Evolutionary conservation across 1,140 invertebrate species (phyloP).

Genomic region (Macrotrachela quadricornifera): DNA sequence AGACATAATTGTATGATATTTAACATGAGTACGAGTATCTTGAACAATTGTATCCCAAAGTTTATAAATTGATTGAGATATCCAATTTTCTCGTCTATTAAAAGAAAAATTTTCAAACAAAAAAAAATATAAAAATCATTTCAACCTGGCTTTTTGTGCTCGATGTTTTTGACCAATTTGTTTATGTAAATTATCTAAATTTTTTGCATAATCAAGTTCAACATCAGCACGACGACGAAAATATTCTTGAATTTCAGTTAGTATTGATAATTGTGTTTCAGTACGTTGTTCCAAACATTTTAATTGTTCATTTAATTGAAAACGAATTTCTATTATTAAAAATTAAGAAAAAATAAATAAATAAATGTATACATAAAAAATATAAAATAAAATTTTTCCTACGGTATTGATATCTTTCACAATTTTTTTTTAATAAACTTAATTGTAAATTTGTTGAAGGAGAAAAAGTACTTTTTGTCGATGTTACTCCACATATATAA

Average conservation of each 20-base stretch:
- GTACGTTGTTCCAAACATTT: slow-evolving; percentile 70
- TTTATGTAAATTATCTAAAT: slow-evolving; percentile 72
- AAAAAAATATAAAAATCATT: neutral
- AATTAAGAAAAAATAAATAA: neutral
- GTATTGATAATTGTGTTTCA: slow-evolving; percentile 43
- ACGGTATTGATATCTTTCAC: no score
- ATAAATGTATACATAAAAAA: no score
- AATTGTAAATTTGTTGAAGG: no score
- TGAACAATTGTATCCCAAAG: slow-evolving; percentile 73
- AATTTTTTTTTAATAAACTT: no score
- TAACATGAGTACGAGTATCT: slow-evolving; percentile 60
- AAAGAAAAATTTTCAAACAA: neutral
- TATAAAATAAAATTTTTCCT: no score
- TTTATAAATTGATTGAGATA: slow-evolving; percentile 63
- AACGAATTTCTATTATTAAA: slow-evolving; percentile 55
- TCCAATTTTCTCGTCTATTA: slow-evolving; percentile 65
- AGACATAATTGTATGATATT: slow-evolving; percentile 61
- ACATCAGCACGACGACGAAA: slow-evolving; percentile 68
- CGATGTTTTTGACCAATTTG: slow-evolving; percentile 60
- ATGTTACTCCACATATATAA: no score
- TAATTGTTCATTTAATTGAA: slow-evolving; percentile 73
- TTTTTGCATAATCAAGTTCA: slow-evolving; percentile 72
- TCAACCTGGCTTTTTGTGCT: slow-evolving; percentile 73
- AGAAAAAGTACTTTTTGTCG: no score
- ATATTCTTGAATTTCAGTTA: slow-evolving; percentile 74